Evolutionary conservation across 2,888 invertebrate species (phyloP).

Genomic region (Chironomus riparius): DNA sequence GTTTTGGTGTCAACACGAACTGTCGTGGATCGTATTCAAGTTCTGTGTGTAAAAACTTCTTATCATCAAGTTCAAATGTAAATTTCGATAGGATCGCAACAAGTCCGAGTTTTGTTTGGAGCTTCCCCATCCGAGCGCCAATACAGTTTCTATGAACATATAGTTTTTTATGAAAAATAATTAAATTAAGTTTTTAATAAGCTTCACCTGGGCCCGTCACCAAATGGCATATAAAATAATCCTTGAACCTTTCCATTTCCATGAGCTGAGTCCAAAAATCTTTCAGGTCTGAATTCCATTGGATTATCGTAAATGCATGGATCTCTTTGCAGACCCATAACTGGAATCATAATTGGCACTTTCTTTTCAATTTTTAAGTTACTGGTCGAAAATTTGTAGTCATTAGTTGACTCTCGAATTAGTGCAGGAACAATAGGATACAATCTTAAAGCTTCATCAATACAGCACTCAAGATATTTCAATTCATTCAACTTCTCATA

Average conservation of each 20-base stretch:
- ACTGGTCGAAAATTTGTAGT: conserved; percentile 37
- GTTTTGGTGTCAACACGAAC: background rate
- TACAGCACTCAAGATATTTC: conserved; percentile 41
- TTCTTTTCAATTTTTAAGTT: conserved; percentile 37
- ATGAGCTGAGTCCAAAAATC: conserved; percentile 37
- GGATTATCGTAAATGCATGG: conserved; percentile 41
- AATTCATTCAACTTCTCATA: conserved; percentile 42
- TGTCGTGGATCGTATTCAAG: background rate
- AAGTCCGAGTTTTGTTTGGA: conserved; percentile 11
- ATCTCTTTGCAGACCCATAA: conserved; percentile 42
- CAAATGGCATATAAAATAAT: conserved; percentile 37
- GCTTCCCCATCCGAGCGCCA: conserved; percentile 17
- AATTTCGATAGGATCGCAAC: conserved; percentile 7
- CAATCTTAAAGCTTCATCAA: conserved; percentile 37
- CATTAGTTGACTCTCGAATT: conserved; percentile 39
- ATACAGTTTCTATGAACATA: background rate
- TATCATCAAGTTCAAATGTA: background rate
- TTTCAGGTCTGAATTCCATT: conserved; percentile 41
- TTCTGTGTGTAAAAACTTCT: background rate
- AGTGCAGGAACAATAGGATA: conserved; percentile 42
- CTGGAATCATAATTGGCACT: conserved; percentile 38
- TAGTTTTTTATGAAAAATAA: background rate
- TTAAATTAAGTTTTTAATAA: too few relatives aligned
- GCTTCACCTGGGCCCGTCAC: conserved; percentile 37
- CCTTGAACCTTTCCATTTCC: conserved; percentile 30